Evolutionary conservation across 2,888 invertebrate genomes (phyloP).

Genomic region (Leucania comma): DNA sequence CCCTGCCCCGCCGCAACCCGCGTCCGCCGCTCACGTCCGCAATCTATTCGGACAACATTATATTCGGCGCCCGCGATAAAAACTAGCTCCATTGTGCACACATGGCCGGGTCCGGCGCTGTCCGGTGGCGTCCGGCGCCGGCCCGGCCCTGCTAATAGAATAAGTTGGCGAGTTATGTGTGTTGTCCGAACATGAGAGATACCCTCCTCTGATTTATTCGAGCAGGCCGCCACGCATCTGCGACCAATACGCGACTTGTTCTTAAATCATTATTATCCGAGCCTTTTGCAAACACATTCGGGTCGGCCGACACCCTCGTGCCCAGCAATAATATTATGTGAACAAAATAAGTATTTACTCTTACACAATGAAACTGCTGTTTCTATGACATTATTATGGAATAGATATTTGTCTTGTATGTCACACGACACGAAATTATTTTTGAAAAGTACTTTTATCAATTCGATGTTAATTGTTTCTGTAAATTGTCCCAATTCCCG

Average conservation of each 20-base stretch:
- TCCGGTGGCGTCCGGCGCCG: slow-evolving; percentile 19
- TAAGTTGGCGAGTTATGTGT: slow-evolving; percentile 59
- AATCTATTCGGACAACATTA: slow-evolving; percentile 62
- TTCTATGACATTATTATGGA: neutral
- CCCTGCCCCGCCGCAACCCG: neutral
- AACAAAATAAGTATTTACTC: slow-evolving; percentile 21
- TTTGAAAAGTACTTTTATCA: neutral
- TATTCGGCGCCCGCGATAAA: slow-evolving; percentile 57
- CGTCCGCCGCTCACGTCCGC: slow-evolving; percentile 23
- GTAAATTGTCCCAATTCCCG: neutral
- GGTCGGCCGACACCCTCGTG: neutral
- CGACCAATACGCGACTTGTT: slow-evolving; percentile 40
- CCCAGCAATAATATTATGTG: slow-evolving; percentile 9
- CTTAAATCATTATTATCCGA: slow-evolving; percentile 47
- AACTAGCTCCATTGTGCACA: slow-evolving; percentile 59
- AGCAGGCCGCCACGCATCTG: slow-evolving; percentile 45
- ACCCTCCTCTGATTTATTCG: slow-evolving; percentile 49
- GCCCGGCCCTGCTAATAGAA: slow-evolving; percentile 46
- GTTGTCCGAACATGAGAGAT: slow-evolving; percentile 36
- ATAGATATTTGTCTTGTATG: neutral
- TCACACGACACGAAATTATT: neutral
- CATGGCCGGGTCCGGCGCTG: slow-evolving; percentile 33
- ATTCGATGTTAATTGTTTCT: no score
- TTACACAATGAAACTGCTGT: neutral
- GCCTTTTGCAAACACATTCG: slow-evolving; percentile 16